Percentiles rank a stretch among this genome's conserved stretches.
phyloP scores from a whole-genome alignment of 2,888 invertebrate genomes.

The Drosophila percnosoma region DNA sequence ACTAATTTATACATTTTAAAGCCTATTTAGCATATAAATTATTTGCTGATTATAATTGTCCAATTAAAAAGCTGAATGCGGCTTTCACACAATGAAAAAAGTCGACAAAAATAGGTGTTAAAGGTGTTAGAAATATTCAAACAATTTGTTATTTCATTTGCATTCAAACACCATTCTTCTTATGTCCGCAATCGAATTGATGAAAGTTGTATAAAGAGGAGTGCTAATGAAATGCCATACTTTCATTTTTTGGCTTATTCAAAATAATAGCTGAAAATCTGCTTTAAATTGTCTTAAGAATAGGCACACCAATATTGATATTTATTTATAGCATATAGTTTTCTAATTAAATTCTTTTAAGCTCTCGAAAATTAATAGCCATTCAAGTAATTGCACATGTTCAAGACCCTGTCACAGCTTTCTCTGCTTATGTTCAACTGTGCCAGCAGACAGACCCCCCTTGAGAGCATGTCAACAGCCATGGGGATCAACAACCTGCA shows the following conservation, averaged over 20 bases:
- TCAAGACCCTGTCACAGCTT: background rate
- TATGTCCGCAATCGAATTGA: background rate
- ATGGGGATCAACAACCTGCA: conserved; percentile 54
- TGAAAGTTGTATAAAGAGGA: background rate
- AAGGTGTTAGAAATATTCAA: conserved; percentile 17
- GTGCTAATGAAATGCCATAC: background rate
- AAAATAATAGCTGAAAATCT: background rate
- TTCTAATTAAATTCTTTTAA: background rate
- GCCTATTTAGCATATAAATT: conserved; percentile 71
- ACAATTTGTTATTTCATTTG: conserved; percentile 40
- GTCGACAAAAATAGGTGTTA: conserved; percentile 12
- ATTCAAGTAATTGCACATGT: background rate
- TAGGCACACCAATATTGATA: background rate
- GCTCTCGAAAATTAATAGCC: background rate
- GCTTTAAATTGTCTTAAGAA: background rate
- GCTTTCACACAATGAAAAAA: conserved; percentile 8
- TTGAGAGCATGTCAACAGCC: conserved; percentile 48
- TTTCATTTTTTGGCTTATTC: background rate
- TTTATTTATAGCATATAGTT: background rate
- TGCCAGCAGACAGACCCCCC: conserved; percentile 29
- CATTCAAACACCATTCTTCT: conserved; percentile 12
- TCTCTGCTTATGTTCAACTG: conserved; percentile 3
- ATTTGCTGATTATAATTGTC: conserved; percentile 69
- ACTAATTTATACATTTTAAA: conserved; percentile 7
- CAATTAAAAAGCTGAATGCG: conserved; percentile 58